Conservation (phyloP, 2,888 invertebrate genomes). For the Metellina segmentata region DNA sequence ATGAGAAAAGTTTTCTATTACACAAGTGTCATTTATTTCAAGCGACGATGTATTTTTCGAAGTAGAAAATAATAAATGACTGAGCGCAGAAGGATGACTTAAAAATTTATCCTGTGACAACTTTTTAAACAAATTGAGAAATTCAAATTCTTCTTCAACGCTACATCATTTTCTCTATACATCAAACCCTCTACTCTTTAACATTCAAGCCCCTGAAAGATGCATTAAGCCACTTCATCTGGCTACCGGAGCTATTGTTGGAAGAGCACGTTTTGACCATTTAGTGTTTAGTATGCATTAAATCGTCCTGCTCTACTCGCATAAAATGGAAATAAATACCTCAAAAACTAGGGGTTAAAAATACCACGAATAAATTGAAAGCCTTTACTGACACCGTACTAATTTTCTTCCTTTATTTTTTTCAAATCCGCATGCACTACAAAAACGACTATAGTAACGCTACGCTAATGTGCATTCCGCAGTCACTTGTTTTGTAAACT, state of each 20-base stretch:
- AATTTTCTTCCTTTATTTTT: no score
- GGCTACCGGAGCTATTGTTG: background rate
- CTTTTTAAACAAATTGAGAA: background rate
- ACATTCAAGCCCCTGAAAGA: background rate
- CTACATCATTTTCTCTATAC: conserved; percentile 1
- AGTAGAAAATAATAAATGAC: no score
- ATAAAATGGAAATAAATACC: conserved; percentile 36
- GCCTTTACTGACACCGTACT: background rate
- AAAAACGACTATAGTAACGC: no score
- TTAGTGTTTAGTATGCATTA: conserved; percentile 49
- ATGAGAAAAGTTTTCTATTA: no score
- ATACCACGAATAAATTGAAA: conserved; percentile 24
- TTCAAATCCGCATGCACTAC: no score
- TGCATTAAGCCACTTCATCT: conserved; percentile 26
- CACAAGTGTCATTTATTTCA: no score
- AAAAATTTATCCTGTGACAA: no score
- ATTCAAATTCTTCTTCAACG: background rate
- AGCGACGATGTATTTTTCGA: no score
- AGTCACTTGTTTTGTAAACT: no score
- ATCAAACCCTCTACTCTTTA: background rate
- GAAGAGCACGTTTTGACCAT: conserved; percentile 31
- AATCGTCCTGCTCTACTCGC: background rate
- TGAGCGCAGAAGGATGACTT: no score
- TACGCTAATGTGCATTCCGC: no score
- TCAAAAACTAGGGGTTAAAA: conserved; percentile 31